These are phyloP conservation scores for Dryoscopus gambensis DNA, from an alignment of 2,113 vertebrate species.

Conservation along the genomic window DNA sequence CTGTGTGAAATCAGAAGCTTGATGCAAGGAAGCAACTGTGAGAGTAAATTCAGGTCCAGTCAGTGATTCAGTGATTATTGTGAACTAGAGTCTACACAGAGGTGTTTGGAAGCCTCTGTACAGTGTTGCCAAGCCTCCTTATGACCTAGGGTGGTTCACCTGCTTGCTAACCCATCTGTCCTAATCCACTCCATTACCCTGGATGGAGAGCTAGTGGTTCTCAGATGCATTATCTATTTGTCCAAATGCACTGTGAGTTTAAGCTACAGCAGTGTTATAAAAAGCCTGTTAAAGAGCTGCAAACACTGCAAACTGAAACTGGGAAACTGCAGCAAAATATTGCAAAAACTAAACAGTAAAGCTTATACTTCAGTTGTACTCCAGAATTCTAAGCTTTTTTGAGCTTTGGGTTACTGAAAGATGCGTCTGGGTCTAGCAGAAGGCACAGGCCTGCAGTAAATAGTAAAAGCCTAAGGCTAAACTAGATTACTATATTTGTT, in stretches of 20 bases:
- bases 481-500: neutral
- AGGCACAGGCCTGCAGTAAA: neutral
- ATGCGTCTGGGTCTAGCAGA: neutral
- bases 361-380: neutral
- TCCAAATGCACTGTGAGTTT: neutral
- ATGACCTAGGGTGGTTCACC: neutral
- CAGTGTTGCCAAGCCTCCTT: neutral
- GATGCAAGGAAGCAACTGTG: neutral
- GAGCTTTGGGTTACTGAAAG: neutral
- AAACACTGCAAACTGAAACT: neutral
- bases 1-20: neutral
- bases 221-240: neutral
- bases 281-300: neutral
- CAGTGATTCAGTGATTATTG: neutral
- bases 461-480: neutral
- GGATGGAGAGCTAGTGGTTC: neutral
- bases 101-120: neutral
- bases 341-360: neutral
- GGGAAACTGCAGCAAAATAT: neutral
- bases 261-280: neutral
- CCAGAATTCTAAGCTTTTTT: neutral
- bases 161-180: neutral
- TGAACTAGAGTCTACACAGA: neutral
- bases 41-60: neutral
- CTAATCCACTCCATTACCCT: neutral